Evolutionary conservation across 1,140 invertebrate species (phyloP).

Genomic region (Choristoneura fumiferana): DNA sequence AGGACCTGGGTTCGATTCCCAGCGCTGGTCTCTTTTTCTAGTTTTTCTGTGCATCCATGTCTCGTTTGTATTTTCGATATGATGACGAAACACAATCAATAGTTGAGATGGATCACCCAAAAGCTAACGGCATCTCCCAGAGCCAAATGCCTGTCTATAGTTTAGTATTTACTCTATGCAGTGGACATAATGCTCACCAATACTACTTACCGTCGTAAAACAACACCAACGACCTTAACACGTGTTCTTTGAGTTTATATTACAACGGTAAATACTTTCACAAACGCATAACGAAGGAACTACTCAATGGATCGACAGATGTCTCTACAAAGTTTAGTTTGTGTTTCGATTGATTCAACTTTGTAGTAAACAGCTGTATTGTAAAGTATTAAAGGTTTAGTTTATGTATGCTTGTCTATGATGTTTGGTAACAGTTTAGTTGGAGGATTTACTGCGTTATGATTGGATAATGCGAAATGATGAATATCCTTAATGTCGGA

Average conservation of each 20-base stretch:
- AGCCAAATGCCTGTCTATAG: no score
- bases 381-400: background rate
- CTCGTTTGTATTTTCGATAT: no score
- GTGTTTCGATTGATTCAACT: background rate
- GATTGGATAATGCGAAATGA: no score
- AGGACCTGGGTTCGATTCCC: no score
- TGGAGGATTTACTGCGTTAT: slow-evolving; percentile 14
- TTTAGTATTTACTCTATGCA: no score
- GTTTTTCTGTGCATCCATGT: no score
- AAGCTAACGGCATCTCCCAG: no score
- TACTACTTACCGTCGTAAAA: background rate
- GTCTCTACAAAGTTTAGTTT: slow-evolving; percentile 9
- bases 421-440: background rate
- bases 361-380: background rate
- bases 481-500: no score
- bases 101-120: no score
- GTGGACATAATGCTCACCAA: slow-evolving; percentile 11
- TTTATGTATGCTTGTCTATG: background rate
- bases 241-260: no score
- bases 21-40: no score
- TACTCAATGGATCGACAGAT: slow-evolving; percentile 8
- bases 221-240: background rate
- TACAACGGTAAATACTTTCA: background rate
- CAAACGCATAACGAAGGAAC: slow-evolving; percentile 2
- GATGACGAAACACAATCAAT: no score